phyloP scores from a whole-genome alignment of 2,888 invertebrate species.

The Calliphora vomitoria region DNA sequence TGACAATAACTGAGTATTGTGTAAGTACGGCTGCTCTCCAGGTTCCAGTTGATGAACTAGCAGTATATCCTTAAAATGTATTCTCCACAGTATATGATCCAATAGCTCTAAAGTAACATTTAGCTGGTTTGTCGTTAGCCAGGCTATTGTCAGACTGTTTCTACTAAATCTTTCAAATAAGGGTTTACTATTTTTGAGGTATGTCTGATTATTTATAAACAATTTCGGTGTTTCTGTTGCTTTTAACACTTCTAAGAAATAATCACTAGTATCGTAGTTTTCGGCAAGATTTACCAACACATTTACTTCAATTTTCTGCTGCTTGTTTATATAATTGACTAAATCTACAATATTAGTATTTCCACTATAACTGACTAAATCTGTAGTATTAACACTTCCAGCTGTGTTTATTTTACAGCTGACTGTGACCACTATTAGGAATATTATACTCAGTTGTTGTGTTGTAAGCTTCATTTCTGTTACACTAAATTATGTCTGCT shows the following conservation, averaged over 20 bases:
- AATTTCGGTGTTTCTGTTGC: conserved; percentile 11
- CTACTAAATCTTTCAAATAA: conserved; percentile 2
- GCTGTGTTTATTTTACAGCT: not conserved
- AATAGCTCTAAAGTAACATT: not conserved
- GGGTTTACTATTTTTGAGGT: not conserved
- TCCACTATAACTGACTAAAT: not conserved
- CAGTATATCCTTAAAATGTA: conserved; percentile 53
- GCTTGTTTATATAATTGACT: conserved; percentile 12
- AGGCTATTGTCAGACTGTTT: conserved; percentile 31
- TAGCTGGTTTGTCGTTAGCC: not conserved
- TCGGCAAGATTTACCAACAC: conserved; percentile 25
- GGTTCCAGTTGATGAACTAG: not conserved
- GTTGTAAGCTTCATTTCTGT: not conserved
- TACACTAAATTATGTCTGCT: not conserved
- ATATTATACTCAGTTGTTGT: not conserved
- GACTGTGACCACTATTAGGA: not conserved
- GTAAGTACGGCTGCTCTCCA: not conserved
- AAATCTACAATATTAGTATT: conserved; percentile 7
- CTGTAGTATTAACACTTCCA: not conserved
- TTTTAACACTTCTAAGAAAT: not conserved
- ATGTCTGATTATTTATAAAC: not conserved
- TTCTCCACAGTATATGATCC: conserved; percentile 20
- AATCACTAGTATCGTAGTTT: not conserved
- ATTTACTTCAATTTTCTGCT: conserved; percentile 23
- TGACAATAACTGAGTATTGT: not conserved